Base-by-base conservation (phyloP, 1,140 invertebrate species). In the Drosophila bipectinata region DNA sequence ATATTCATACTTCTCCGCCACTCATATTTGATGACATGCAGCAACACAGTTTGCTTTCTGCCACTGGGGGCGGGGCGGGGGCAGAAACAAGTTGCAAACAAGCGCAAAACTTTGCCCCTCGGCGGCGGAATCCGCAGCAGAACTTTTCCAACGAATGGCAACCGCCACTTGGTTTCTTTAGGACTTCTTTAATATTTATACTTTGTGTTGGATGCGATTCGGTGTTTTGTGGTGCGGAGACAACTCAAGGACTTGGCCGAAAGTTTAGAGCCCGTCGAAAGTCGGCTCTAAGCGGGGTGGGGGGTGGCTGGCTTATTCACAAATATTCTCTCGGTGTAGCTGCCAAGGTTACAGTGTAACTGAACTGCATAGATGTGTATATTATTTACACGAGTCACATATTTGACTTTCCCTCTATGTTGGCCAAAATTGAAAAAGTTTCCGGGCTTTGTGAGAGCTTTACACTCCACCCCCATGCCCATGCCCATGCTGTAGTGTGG, bases 81-180 rank as follows among this genome's bases (percentile, higher is more conserved):
- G 62, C 56, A 64, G 47, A 85, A 85, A 85, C 81, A 84, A 84
- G 81, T 85, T 84, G 77, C 81, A 85, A 84, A 84, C 81, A 84
- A 80, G 72, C 77, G 32, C 26, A 73, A 84, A 77, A 75, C 79
- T 75, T 83, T 78, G 47, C 47, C 67, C 59, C 63, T 67, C 48
- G 48, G 56, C 57, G 60, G 68, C 55, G 71, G 41, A 66, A 74
- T 68, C 63, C 62, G 79, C 64, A 74, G 66, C 54, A 63, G 76
- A 83, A 84, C 39, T 85, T 71, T 57, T 32, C 45, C 51, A 41
- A 30, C 55, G 28, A 55, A 56, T 73, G 28, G 52, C 37, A 82
- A 78, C 79, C 76, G 69, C 80, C 54, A 63, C 66, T 84, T 72
- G 76, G 48, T 71, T 69, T 56, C 67, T 69, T 71, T 69, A 56